Evolutionary conservation across 2,113 vertebrate species (phyloP).

Genomic region (Leucopsar rothschildi): DNA sequence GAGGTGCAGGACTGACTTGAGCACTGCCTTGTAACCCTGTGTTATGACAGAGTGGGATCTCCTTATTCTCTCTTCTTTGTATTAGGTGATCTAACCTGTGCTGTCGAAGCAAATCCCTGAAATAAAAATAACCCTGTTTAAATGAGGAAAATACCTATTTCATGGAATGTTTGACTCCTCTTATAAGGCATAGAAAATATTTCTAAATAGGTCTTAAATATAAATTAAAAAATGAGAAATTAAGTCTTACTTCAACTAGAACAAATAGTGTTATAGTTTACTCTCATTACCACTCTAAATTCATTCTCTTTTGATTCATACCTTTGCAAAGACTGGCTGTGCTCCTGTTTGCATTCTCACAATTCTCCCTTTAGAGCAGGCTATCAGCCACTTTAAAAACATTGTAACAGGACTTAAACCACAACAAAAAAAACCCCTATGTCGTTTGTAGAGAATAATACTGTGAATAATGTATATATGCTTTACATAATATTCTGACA

Average conservation of each 20-base stretch:
- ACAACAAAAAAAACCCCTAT: background rate
- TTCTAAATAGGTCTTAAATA: background rate
- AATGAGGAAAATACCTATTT: background rate
- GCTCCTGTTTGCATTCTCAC: background rate
- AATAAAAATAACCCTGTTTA: constrained; percentile 8
- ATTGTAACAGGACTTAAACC: background rate
- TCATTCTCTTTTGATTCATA: background rate
- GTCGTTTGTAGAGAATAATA: background rate
- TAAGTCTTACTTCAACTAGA: background rate
- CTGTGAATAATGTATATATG: background rate
- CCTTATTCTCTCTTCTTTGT: background rate
- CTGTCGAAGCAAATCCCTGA: background rate
- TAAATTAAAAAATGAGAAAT: background rate
- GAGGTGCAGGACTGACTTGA: background rate
- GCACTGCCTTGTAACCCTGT: background rate
- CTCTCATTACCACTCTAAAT: background rate
- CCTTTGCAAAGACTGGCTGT: background rate
- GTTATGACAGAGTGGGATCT: background rate
- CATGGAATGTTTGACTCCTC: background rate
- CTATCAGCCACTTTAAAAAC: background rate
- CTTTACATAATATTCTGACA: background rate
- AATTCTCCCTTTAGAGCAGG: background rate
- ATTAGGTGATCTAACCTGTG: background rate
- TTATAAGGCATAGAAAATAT: background rate
- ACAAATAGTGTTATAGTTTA: background rate